Evolutionary conservation across 2,888 invertebrate species (phyloP).

Genomic region (Scaeva pyrastri): DNA sequence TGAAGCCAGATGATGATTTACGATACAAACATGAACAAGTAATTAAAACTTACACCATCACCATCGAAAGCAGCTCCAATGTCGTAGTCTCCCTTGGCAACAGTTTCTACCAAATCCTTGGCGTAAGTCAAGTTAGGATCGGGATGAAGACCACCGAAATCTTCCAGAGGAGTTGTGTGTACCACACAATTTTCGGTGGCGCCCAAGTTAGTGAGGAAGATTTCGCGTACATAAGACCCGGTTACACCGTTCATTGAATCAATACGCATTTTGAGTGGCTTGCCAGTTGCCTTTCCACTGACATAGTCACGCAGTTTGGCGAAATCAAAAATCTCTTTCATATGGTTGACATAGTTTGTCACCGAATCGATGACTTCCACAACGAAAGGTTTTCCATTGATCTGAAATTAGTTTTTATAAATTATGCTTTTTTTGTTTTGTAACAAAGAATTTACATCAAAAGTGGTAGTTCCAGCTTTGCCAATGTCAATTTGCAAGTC

Average conservation of each 20-base stretch:
- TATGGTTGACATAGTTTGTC: conserved; percentile 92
- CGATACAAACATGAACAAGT: too few relatives aligned
- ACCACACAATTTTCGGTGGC: conserved; percentile 89
- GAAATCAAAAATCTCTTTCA: conserved; percentile 99
- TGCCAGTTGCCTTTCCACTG: conserved; percentile 87
- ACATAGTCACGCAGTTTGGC: conserved; percentile 89
- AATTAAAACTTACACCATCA: conserved; percentile 88
- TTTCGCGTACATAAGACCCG: conserved; percentile 95
- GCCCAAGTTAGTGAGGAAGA: conserved; percentile 94
- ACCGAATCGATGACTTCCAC: conserved; percentile 97
- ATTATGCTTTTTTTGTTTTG: background rate
- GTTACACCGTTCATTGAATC: conserved; percentile 99
- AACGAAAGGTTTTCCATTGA: conserved; percentile 89
- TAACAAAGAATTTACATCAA: conserved; percentile 82
- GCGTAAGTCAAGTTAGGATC: conserved; percentile 98
- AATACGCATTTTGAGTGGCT: conserved; percentile 93
- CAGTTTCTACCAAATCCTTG: conserved; percentile 89
- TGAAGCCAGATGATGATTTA: too few relatives aligned
- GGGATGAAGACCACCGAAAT: conserved; percentile 98
- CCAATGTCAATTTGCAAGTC: conserved; percentile 91
- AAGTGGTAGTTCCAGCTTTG: conserved; percentile 88
- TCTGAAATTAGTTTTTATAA: conserved; percentile 82
- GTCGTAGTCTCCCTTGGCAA: conserved; percentile 86
- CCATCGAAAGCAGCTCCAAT: conserved; percentile 99
- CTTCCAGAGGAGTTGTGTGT: conserved; percentile 92